Base-by-base conservation (phyloP, 2,113 vertebrate species). In the Gavia stellata region DNA sequence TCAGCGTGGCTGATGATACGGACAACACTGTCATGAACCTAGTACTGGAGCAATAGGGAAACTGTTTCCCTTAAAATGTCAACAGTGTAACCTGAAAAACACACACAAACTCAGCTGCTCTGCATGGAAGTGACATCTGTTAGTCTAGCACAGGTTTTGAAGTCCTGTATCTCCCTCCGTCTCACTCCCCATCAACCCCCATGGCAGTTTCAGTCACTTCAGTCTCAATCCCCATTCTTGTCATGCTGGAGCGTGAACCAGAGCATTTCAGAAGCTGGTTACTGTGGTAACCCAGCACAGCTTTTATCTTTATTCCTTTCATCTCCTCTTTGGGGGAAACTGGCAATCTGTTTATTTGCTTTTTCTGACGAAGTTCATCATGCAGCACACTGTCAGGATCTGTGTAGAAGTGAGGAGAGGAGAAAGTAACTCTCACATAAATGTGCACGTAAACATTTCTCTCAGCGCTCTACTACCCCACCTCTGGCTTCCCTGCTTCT, bases 261-360 rank as follows among this genome's bases (percentile, higher is more conserved):
- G 67, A 87, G 68, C 56, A 66, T 62, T 80, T 94, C 65, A 95
- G 80, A 92, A 89, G 70, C 52, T 72, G 66, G 93, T 95, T 96
- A 94, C 94, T 94, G 90, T 87, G 88, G 95, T 89, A 96, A 97
- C 92, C 25, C 90, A 89, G 90, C 33, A 56, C 52, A 84, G 85
- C 92, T 96, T 96, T 95, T 85, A 94, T 86, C 92, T 93, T 82
- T 90, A 61, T 49, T 47, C 44, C 59, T 95, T 94, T 96, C 67
- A 97, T 93, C 84, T 94, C 38, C 44, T 94, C 85, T 86, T 80
- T 79, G 53, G 82, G 75, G 72, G 56, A 73, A 96, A 94, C 63
- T 68, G 56, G 21, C 74, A 88, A 75, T 83, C 81, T 96, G 73
- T 92, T 97, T 94, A 86, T 92, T 96, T 90, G 71, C 73, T 86